Evolutionary conservation across 2,888 invertebrate genomes (phyloP), one percentile per base, ranked within the genome.

Genomic region (Priocnemis perturbator): DNA sequence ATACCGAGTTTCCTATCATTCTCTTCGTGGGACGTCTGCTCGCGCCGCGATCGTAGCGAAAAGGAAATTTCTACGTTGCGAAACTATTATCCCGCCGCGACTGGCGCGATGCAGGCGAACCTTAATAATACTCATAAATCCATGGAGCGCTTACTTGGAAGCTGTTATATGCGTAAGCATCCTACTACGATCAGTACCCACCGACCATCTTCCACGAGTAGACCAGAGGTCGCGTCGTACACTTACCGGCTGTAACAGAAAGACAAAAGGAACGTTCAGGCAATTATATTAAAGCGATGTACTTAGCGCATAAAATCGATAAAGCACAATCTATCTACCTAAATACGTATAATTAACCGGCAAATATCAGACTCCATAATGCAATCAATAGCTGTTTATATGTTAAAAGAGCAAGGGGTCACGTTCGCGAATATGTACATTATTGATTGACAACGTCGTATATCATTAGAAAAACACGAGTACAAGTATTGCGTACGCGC

Each of bases 221-320:
- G 23, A 48, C 26, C 20, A 37, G 4, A 37, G 37, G 37, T 37
- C 37, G 60, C 59, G 58, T 17, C 57, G 60, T 64, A 60, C 69
- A 82, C 88, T 86, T 87, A 88, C 87, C 86, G 87, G 85, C 88
- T 88, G 87, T 69, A 88, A 88, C 77, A 82, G 20, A 83, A 82
- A 76, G 71, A 66, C 50, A 66, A 68, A 58, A 20, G 37, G 37
- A 45, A 62, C 11, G 2, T 37, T 23, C 62, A n/a, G 5, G 17
- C 50, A 19, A 50, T 50, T 50, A 50, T 50, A 59, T 2, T 11
- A 1, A 21, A 45, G 15, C 15, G 23, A 15, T 2, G 26, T 15
- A 48, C 21, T 11, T 20, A 64, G 37, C 26, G 57, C 30, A 17
- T 15, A 50, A 17, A 19, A 50, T n/a, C 50, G 50, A 50, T 50